A percentile compares a stretch with the other conserved stretches of the same genome.
phyloP scores from a whole-genome alignment of 2,797 vertebrate genomes.

The Mareca penelope region DNA sequence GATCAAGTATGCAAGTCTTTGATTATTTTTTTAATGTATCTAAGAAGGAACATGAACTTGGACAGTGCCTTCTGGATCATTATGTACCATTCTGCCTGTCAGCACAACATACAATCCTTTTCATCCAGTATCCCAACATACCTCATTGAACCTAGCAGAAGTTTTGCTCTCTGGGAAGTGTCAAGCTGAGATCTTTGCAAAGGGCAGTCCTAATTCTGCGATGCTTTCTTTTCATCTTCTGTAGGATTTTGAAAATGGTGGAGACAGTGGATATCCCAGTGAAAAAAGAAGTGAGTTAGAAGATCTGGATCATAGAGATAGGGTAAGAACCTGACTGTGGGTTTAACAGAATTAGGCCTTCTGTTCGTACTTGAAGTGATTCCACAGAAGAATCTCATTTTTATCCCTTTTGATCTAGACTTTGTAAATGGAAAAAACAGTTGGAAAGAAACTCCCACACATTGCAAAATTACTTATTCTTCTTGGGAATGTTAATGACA shows the following conservation, averaged over 20 bases:
- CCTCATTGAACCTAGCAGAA: not conserved
- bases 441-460: not conserved
- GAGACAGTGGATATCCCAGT: conserved; percentile 95
- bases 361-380: not conserved
- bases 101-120: not conserved
- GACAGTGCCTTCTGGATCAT: not conserved
- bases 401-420: not conserved
- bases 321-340: conserved; percentile 71
- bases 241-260: conserved; percentile 90
- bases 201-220: not conserved
- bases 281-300: conserved; percentile 93
- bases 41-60: not conserved
- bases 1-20: not conserved
- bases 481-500: not conserved
- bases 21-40: not conserved
- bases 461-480: not conserved
- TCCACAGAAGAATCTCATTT: not conserved
- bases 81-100: not conserved
- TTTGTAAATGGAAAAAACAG: not conserved
- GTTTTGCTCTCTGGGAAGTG: not conserved
- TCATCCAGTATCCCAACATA: not conserved
- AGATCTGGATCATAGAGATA: conserved; percentile 84
- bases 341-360: not conserved
- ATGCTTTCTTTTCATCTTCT: not conserved
- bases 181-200: not conserved